Conservation (phyloP, 2,888 invertebrate genomes). For the Ophion costatus region DNA sequence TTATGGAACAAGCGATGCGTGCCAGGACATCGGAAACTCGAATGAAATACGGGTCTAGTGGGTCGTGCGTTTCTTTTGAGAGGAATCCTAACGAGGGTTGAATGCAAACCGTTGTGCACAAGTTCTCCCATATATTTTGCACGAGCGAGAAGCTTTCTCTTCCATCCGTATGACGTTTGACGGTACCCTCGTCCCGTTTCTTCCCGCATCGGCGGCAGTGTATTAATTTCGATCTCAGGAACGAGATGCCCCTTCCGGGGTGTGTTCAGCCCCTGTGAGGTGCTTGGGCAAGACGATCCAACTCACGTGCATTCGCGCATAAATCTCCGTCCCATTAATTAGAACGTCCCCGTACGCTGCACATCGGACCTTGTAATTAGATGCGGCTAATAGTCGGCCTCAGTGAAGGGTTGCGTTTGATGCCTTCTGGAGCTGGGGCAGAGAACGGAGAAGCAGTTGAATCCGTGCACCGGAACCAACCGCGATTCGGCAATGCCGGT, state of each 20-base stretch:
- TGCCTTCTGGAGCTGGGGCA: constrained; percentile 35
- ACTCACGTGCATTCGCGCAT: constrained; percentile 80
- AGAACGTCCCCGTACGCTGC: constrained; percentile 77
- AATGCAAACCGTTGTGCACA: neutral
- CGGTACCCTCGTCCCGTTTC: neutral
- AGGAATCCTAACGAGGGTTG: neutral
- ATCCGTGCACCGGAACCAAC: constrained; percentile 48
- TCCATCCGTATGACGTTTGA: neutral
- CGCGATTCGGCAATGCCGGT: constrained; percentile 35
- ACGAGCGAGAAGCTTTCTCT: neutral
- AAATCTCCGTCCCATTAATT: constrained; percentile 82
- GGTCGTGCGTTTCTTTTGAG: constrained; percentile 18
- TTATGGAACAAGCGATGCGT: no score
- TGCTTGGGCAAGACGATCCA: constrained; percentile 78
- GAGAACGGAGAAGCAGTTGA: constrained; percentile 8
- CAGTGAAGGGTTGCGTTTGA: constrained; percentile 63
- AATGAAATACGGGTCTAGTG: neutral
- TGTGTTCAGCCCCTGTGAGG: constrained; percentile 52
- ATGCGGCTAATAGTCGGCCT: constrained; percentile 82
- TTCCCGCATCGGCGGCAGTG: neutral
- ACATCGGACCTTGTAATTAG: constrained; percentile 82
- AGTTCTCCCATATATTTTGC: neutral
- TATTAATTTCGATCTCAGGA: constrained; percentile 20
- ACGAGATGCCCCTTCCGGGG: neutral
- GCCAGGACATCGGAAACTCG: constrained; percentile 5